Base-by-base conservation (phyloP, 2,888 invertebrate genomes). In the Chydorus sphaericus region DNA sequence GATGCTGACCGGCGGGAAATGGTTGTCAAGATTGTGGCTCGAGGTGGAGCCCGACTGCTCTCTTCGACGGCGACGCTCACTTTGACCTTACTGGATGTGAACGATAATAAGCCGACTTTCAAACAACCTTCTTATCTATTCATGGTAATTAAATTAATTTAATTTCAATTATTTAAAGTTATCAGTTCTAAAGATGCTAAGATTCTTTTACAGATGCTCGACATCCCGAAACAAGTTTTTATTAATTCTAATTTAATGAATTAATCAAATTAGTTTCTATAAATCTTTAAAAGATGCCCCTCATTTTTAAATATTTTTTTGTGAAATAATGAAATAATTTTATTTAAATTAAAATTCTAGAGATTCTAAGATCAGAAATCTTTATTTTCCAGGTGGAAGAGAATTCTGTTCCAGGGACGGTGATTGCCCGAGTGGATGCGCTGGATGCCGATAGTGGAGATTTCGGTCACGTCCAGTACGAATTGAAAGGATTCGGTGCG, bases 401-500 rank as follows among this genome's bases (percentile, higher is more conserved):
- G 79, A 80, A 83, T 66, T 73, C 79, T 0, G 70, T 75, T 0
- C 70, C 76, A 1, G 80, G 78, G 1, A 73, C 76, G 0, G 75
- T 77, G 63, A 77, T 86, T 29, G 80, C 80, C 0, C 74, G 80
- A 52, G 74, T 85, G 0, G 70, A 70, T 56, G 86, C 89, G 0
- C 76, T 71, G 0, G 89, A 89, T 66, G 73, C 72, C 55, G 89
- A 89, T 63, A 82, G 82, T 48, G 84, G 80, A 0, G 72, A 75
- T 6, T 85, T 78, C 66, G 86, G 86, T 1, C 75, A 77, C 61
- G 73, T 90, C 1, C 78, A 77, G 14, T 90, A 89, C 65, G 74
- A 77, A 1, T 66, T 90, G 0, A 79, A 82, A 57, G 89, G 90
- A 8, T 84, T 86, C 64, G 86, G 86, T 0, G 80, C 84, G 0